A percentile compares a stretch with the other conserved stretches of the same genome.
Evolutionary conservation across 2,113 vertebrate species (phyloP).

Genomic region (Probosciger aterrimus): DNA sequence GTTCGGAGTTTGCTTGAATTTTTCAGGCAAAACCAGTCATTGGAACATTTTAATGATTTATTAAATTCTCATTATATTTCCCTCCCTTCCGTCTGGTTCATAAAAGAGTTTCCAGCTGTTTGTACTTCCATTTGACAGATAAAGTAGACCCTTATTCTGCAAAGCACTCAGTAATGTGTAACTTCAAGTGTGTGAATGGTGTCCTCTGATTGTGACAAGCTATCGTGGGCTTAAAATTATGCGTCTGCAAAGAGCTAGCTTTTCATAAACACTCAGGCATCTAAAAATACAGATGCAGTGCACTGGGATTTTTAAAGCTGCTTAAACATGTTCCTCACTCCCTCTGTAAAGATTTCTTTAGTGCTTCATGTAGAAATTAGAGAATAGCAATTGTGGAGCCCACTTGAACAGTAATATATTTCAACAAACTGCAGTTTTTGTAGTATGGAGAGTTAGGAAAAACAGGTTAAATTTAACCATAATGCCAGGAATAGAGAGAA

Average conservation of each 20-base stretch:
- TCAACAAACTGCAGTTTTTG: background rate
- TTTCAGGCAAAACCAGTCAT: background rate
- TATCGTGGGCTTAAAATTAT: background rate
- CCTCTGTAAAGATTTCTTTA: background rate
- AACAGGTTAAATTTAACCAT: background rate
- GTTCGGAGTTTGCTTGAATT: background rate
- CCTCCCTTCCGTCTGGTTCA: constrained; percentile 25
- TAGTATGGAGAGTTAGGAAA: background rate
- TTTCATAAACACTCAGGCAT: background rate
- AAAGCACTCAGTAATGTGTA: background rate
- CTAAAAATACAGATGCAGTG: background rate
- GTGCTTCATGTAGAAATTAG: background rate
- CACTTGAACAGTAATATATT: background rate
- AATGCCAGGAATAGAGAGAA: background rate
- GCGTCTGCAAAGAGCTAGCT: background rate
- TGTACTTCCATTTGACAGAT: background rate
- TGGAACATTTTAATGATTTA: constrained; percentile 9
- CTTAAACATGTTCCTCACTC: background rate
- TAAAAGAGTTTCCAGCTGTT: constrained; percentile 39
- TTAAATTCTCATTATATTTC: constrained; percentile 51
- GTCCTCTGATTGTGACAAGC: background rate
- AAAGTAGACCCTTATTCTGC: background rate
- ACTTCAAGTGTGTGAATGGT: background rate
- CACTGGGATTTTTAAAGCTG: background rate
- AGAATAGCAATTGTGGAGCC: background rate